Conservation (phyloP, 2,888 invertebrate species). For the Conchocele bisecta region DNA sequence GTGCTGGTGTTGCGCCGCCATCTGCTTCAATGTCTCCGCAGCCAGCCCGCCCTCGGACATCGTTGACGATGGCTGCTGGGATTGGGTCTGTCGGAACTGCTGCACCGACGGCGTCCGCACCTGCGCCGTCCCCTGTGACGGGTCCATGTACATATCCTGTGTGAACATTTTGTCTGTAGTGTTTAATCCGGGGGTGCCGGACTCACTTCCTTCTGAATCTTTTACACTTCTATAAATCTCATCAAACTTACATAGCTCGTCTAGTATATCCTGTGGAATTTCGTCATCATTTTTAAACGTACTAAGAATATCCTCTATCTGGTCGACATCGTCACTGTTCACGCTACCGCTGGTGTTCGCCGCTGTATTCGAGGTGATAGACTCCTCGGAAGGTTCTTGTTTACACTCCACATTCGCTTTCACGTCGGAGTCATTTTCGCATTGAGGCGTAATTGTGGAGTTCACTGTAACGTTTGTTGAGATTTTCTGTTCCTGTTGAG, state of each 20-base stretch:
- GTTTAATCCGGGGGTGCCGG: slow-evolving; percentile 36
- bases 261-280: slow-evolving; percentile 64
- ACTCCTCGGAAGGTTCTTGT: slow-evolving; percentile 86
- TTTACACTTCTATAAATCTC: slow-evolving; percentile 69
- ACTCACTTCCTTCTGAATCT: slow-evolving; percentile 67
- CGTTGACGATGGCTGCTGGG: slow-evolving; percentile 34
- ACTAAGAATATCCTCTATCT: slow-evolving; percentile 84
- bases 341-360: slow-evolving; percentile 61
- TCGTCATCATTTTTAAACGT: slow-evolving; percentile 90
- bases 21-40: slow-evolving; percentile 96
- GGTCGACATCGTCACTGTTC: slow-evolving; percentile 64
- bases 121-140: slow-evolving; percentile 57
- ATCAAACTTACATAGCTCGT: slow-evolving; percentile 74
- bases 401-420: slow-evolving; percentile 80
- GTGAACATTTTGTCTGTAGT: slow-evolving; percentile 58
- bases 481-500: slow-evolving; percentile 85
- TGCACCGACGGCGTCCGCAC: slow-evolving; percentile 59
- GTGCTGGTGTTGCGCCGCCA: slow-evolving; percentile 98
- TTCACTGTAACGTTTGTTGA: slow-evolving; percentile 95
- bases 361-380: slow-evolving; percentile 48
- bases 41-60: slow-evolving; percentile 88
- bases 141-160: slow-evolving; percentile 56
- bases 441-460: slow-evolving; percentile 87
- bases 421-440: slow-evolving; percentile 62
- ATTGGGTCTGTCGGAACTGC: slow-evolving; percentile 41